Percentiles rank a stretch among this genome's conserved stretches.
These are phyloP conservation scores for Antennarius striatus DNA, from an alignment of 2,113 vertebrate genomes.

Conservation along the genomic window DNA sequence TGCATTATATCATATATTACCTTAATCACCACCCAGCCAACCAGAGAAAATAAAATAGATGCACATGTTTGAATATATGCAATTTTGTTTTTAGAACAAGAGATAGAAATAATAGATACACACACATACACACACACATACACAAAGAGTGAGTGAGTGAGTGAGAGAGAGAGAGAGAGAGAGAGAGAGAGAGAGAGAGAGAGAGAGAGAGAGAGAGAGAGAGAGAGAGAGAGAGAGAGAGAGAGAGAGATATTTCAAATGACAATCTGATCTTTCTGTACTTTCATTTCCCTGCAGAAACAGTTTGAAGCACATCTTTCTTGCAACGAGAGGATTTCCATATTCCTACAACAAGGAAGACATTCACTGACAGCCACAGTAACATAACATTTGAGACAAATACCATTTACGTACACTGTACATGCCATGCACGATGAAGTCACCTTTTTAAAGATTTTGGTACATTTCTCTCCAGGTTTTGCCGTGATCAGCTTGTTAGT, in stretches of 20 bases:
- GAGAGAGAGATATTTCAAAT: constrained; percentile 44
- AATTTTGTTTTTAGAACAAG: constrained; percentile 22
- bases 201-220: background rate
- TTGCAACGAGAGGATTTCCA: constrained; percentile 55
- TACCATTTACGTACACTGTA: constrained; percentile 81
- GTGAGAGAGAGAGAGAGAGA: background rate
- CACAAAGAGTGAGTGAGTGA: too few relatives aligned
- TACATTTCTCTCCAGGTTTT: constrained; percentile 53
- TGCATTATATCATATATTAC: constrained; percentile 75
- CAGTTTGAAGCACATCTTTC: constrained; percentile 46
- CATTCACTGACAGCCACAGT: constrained; percentile 78
- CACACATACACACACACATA: too few relatives aligned
- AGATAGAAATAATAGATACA: background rate
- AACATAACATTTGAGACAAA: constrained; percentile 76
- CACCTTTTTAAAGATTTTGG: constrained; percentile 67
- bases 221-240: constrained; percentile 4
- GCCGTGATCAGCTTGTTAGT: constrained; percentile 48
- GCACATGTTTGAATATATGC: constrained; percentile 51
- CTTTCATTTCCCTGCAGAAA: constrained; percentile 55
- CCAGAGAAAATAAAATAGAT: constrained; percentile 58
- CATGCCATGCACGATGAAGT: constrained; percentile 81
- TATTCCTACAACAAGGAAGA: constrained; percentile 75
- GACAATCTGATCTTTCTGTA: constrained; percentile 46
- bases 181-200: constrained; percentile 9
- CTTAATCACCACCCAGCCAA: constrained; percentile 61